A percentile compares a stretch with the other conserved stretches of the same genome.
These are phyloP conservation scores for Tadarida brasiliensis DNA, from an alignment of 2,797 vertebrate species.

Conservation along the genomic window DNA sequence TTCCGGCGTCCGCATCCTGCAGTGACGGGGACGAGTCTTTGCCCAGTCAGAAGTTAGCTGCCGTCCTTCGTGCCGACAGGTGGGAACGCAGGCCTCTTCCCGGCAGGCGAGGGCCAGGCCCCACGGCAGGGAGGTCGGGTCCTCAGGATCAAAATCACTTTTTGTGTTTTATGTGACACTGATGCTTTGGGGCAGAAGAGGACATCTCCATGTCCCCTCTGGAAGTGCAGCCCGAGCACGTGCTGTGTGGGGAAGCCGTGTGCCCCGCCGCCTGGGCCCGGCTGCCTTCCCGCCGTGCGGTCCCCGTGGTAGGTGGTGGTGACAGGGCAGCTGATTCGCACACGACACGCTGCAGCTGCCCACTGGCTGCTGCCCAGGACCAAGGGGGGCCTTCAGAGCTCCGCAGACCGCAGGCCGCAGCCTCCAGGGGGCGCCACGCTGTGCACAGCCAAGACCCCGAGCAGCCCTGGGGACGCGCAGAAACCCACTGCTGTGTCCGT, in stretches of 20 bases:
- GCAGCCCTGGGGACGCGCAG: no score
- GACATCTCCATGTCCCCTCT: fast-evolving
- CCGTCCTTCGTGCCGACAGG: neutral
- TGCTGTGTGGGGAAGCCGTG: fast-evolving
- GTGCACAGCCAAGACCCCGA: no score
- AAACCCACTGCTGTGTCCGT: no score
- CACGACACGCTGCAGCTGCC: no score
- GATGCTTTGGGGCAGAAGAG: fast-evolving
- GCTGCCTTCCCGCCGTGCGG: no score
- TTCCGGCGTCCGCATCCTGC: neutral
- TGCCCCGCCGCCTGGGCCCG: fast-evolving
- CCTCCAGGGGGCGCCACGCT: no score
- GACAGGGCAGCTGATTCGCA: neutral
- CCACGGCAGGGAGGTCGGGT: neutral
- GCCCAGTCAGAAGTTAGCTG: neutral
- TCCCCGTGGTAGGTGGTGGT: neutral
- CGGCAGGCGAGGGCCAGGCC: neutral
- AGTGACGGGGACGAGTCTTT: neutral
- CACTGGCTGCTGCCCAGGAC: no score
- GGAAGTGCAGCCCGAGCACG: fast-evolving
- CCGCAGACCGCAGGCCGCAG: no score
- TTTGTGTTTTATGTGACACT: fast-evolving
- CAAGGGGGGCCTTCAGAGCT: no score
- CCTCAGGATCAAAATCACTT: neutral
- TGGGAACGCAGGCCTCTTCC: neutral